Percentiles rank a stretch among this genome's conserved stretches.
These are phyloP conservation scores for Melinaea marsaeus DNA, from an alignment of 2,888 invertebrate genomes.

Conservation along the genomic window DNA sequence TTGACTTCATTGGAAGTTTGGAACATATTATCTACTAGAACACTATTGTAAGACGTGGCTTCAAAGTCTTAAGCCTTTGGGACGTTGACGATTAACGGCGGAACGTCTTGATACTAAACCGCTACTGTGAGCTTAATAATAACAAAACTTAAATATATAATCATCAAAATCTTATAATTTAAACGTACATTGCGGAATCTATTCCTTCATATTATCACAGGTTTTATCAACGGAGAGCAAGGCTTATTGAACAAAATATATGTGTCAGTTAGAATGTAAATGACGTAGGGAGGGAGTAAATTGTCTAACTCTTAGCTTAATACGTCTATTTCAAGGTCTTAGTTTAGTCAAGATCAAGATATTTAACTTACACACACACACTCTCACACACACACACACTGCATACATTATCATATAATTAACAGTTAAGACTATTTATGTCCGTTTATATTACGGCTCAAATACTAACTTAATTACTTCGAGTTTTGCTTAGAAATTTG, in stretches of 20 bases:
- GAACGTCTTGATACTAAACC: neutral
- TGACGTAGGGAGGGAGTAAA: neutral
- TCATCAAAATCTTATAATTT: neutral
- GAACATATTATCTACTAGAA: neutral
- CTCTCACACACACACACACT: too few species aligned
- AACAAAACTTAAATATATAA: neutral
- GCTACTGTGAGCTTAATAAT: neutral
- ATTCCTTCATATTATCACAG: neutral
- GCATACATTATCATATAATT: too few species aligned
- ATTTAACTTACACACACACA: too few species aligned
- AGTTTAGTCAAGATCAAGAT: too few species aligned
- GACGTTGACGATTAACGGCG: neutral
- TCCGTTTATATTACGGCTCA: too few species aligned
- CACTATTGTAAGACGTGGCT: neutral
- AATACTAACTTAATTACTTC: too few species aligned
- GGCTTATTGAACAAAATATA: neutral
- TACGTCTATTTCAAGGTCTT: too few species aligned
- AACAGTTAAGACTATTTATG: too few species aligned
- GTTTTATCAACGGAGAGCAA: neutral
- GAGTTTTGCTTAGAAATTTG: too few species aligned
- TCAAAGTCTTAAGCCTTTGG: neutral
- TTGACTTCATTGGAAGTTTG: neutral
- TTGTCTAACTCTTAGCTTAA: neutral
- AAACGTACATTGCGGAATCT: neutral
- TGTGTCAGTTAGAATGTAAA: neutral